Evolutionary conservation across 2,113 vertebrate genomes (phyloP).

Genomic region (Eulemur rufifrons): DNA sequence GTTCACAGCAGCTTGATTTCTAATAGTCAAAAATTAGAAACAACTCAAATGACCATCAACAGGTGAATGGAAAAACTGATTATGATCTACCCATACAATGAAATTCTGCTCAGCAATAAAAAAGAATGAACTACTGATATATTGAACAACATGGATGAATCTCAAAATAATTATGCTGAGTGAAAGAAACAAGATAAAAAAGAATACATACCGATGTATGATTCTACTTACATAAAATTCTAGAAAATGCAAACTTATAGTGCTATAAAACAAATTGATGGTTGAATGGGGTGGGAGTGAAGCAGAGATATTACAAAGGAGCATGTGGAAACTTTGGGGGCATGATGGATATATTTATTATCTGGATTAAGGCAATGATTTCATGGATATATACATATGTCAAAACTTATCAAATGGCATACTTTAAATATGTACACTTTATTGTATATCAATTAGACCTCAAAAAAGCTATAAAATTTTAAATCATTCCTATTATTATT

Average conservation of each 20-base stretch:
- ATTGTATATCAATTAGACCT: neutral
- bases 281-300: neutral
- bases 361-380: neutral
- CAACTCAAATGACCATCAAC: neutral
- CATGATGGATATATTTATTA: neutral
- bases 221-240: neutral
- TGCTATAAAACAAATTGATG: neutral
- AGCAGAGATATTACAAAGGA: neutral
- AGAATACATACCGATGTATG: neutral
- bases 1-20: neutral
- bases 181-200: neutral
- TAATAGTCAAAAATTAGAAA: neutral
- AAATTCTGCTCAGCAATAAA: neutral
- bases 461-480: neutral
- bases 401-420: neutral
- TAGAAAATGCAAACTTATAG: neutral
- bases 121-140: neutral
- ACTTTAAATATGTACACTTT: neutral
- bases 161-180: neutral
- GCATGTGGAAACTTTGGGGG: neutral
- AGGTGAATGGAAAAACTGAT: neutral
- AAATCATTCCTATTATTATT: neutral
- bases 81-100: neutral
- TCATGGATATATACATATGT: neutral
- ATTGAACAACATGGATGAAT: neutral